Evolutionary conservation across 2,113 vertebrate genomes (phyloP).

Genomic region (Neoarius graeffei): DNA sequence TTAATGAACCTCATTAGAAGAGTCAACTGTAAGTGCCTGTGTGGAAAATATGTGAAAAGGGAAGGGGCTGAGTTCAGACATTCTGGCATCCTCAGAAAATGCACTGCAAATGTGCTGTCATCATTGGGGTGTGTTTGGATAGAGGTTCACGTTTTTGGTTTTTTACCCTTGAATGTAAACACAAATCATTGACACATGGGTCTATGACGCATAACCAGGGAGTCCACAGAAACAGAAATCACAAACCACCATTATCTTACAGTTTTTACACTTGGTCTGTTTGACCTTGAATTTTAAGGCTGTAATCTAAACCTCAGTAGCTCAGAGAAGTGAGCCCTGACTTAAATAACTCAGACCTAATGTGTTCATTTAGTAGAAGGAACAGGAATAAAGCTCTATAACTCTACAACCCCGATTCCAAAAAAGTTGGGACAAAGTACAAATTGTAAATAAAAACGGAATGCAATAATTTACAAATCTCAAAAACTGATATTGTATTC

Average conservation of each 20-base stretch:
- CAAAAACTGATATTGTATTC: too few relatives aligned
- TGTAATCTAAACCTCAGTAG: background rate
- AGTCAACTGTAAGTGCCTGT: slow-evolving; percentile 19
- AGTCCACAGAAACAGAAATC: background rate
- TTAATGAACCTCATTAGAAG: background rate
- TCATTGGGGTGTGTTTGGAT: background rate
- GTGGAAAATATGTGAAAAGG: background rate
- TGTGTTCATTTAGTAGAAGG: background rate
- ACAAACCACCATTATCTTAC: background rate
- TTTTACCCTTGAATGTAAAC: background rate
- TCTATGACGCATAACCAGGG: background rate
- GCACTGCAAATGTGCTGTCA: background rate
- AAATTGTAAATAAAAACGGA: too few relatives aligned
- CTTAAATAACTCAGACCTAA: background rate
- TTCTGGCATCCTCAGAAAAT: background rate
- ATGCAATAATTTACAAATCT: too few relatives aligned
- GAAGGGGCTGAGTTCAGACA: background rate
- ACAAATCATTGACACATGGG: background rate
- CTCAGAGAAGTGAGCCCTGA: too few relatives aligned
- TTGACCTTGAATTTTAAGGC: background rate
- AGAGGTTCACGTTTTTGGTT: background rate
- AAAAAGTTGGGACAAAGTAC: too few relatives aligned
- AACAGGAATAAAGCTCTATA: background rate
- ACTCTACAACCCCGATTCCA: too few relatives aligned
- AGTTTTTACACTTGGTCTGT: background rate